Evolutionary conservation across 92 coral and sea anemone species (phyloP), one percentile per base, ranked within the genome.

Genomic region (Bergia puertoricense): DNA sequence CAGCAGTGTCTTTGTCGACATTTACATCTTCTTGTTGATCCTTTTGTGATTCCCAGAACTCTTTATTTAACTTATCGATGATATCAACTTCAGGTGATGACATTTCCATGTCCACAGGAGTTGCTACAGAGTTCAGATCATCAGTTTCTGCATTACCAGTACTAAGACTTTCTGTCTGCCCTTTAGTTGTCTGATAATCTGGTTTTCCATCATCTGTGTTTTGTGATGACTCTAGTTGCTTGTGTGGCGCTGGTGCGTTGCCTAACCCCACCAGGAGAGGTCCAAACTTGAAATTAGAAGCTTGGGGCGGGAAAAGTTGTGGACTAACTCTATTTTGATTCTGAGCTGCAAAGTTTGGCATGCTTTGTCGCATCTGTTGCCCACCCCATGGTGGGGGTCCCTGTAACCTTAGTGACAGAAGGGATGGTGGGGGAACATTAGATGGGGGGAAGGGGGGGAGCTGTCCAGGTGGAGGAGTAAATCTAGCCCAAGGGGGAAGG

Each of bases 21-120:
- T 57, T 67, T 16, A 1, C 13, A 56, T 15, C 36, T 16, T 57
- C 30, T 39, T 54, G 38, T 14, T 16, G 69, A 40, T 86, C 84
- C 43, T 81, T 50, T 44, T 91, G 94, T 18, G 89, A 86, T 72
- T 92, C 86, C 96, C 98, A 96, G 90, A 97, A 97, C 72, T 97
- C 98, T 73, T 95, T 95, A 80, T 97, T 94, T 91, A 97, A 85
- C 88, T 91, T 90, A 57, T 97, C 99, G 30, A 97, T 97, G 71
- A 97, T 94, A 80, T 97, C 99, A 1, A 81, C 97, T 74, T 95
- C 98, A 1, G 99, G 97, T 3, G 98, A 92, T 0, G 98, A 95
- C 98, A 96, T 89, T 56, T 96, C 98, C 99, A 93, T 96, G 79
- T 95, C 98, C 40, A 94, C 86, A 8, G 98, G 97, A 67, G 92